Evolutionary conservation across 2,797 vertebrate species (phyloP).

Genomic region (Hapalemur alaotrensis): DNA sequence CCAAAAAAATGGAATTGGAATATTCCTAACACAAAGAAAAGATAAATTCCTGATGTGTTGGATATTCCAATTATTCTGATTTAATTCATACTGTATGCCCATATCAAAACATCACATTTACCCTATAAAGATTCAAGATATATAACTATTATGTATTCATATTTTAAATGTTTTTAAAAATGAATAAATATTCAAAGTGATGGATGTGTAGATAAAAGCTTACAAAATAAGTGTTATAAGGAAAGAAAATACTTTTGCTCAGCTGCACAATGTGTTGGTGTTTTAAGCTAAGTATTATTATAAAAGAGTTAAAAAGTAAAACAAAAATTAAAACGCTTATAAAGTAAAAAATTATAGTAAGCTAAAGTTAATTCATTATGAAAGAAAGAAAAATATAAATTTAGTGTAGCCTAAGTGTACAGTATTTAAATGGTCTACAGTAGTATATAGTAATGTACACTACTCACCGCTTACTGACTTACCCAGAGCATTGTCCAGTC

Average conservation of each 20-base stretch:
- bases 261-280: not conserved
- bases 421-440: not conserved
- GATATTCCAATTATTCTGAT: not conserved
- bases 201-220: not conserved
- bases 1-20: not conserved
- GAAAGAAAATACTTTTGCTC: not conserved
- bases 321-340: not conserved
- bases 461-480: not conserved
- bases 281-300: not conserved
- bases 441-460: not conserved
- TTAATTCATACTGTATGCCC: not conserved
- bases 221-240: not conserved
- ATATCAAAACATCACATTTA: not conserved
- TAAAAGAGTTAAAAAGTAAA: not conserved
- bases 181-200: not conserved
- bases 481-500: not conserved
- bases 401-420: not conserved
- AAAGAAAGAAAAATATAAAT: not conserved
- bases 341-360: not conserved
- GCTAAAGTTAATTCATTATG: not conserved
- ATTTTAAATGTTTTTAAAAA: not conserved
- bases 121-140: not conserved
- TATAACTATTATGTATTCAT: not conserved
- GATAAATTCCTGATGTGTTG: not conserved
- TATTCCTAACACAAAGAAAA: not conserved